These are phyloP conservation scores for Caprella mutica DNA, from an alignment of 2,888 invertebrate species.

Conservation along the genomic window DNA sequence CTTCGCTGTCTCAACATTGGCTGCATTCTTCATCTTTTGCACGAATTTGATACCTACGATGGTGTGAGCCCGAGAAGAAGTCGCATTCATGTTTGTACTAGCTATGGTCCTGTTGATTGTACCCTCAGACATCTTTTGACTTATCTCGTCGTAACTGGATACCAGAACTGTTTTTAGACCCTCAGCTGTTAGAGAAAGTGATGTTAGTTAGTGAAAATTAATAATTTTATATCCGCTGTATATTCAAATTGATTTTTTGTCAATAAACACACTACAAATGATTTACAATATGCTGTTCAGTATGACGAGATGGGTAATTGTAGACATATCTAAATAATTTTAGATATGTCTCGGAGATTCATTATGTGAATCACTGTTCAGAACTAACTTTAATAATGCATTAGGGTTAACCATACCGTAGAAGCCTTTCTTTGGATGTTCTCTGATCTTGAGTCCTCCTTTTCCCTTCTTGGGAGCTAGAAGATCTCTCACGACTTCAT, in stretches of 20 bases:
- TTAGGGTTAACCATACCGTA: conserved; percentile 41
- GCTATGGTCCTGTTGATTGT: conserved; percentile 48
- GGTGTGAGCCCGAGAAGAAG: conserved; percentile 48
- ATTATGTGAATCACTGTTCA: not conserved
- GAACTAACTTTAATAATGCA: not conserved
- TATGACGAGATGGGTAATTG: not conserved
- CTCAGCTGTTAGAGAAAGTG: conserved; percentile 42
- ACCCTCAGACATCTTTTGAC: conserved; percentile 47
- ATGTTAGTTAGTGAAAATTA: too few species aligned
- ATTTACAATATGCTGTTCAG: too few species aligned
- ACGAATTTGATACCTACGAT: conserved; percentile 47
- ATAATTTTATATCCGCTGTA: too few species aligned
- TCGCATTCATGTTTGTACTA: conserved; percentile 50
- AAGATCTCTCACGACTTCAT: conserved; percentile 48
- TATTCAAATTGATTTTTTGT: too few species aligned
- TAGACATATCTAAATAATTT: not conserved
- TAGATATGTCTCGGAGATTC: not conserved
- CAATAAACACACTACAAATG: not conserved
- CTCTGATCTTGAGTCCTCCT: conserved; percentile 46
- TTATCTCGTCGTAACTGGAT: conserved; percentile 44
- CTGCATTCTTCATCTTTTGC: conserved; percentile 45
- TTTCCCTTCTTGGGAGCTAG: conserved; percentile 40
- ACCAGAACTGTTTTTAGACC: conserved; percentile 43
- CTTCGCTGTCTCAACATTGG: conserved; percentile 46
- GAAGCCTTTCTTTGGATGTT: conserved; percentile 49